Evolutionary conservation across 2,113 vertebrate genomes (phyloP).

Genomic region (Chloroceryle aenea): DNA sequence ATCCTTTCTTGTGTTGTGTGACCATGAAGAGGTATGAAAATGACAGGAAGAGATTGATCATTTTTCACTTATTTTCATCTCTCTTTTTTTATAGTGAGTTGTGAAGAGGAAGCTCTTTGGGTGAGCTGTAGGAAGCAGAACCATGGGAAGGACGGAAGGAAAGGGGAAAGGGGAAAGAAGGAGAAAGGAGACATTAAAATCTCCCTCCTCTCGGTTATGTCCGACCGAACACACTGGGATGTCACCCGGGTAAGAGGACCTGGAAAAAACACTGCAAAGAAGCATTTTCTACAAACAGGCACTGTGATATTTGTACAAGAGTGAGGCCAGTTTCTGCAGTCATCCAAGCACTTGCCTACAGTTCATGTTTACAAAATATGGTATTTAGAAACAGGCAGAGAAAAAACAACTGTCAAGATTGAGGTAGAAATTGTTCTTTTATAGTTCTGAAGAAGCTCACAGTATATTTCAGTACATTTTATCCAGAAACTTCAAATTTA

Average conservation of each 20-base stretch:
- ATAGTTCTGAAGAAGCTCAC: background rate
- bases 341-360: background rate
- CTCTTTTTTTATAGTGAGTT: background rate
- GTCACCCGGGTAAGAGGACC: background rate
- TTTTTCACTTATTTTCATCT: background rate
- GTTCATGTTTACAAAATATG: background rate
- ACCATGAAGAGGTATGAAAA: background rate
- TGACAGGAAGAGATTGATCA: background rate
- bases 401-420: background rate
- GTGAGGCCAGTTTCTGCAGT: background rate
- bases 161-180: background rate
- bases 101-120: background rate
- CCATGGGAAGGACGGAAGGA: background rate
- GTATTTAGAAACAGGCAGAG: background rate
- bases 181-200: background rate
- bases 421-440: background rate
- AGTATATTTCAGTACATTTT: background rate
- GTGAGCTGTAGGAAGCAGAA: background rate
- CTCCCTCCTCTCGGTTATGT: background rate
- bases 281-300: background rate
- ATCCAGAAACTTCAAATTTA: background rate
- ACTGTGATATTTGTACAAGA: background rate
- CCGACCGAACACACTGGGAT: background rate
- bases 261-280: background rate
- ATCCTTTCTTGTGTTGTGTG: accelerated